These are phyloP conservation scores for Leptarthrus brevirostris DNA, from an alignment of 2,888 invertebrate genomes.

Conservation along the genomic window DNA sequence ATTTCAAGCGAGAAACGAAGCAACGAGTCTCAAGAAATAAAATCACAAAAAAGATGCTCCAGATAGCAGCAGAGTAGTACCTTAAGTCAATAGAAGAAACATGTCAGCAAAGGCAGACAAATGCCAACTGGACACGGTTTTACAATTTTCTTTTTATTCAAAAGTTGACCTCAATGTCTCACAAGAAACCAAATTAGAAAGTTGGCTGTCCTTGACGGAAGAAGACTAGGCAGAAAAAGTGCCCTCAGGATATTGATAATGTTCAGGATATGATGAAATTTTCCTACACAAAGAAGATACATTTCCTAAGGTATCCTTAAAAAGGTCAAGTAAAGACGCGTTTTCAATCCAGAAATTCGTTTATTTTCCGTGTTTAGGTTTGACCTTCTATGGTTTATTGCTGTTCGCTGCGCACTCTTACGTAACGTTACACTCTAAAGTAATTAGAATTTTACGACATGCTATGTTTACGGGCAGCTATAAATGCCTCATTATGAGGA, in stretches of 20 bases:
- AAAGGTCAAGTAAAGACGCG: neutral
- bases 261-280: no score
- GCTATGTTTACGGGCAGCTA: conserved; percentile 21
- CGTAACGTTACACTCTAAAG: conserved; percentile 13
- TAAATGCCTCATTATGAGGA: conserved; percentile 41
- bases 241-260: neutral
- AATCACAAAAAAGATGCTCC: conserved; percentile 17
- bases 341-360: neutral
- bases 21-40: neutral
- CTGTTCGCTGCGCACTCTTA: conserved; percentile 20
- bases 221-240: neutral
- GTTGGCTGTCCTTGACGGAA: conserved; percentile 9
- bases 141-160: conserved; percentile 10
- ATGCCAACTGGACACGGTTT: conserved; percentile 35
- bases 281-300: neutral
- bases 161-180: conserved; percentile 28
- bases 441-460: conserved; percentile 41
- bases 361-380: neutral
- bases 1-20: neutral
- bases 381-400: conserved; percentile 31
- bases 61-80: neutral
- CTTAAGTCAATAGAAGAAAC: neutral
- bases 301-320: neutral
- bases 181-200: conserved; percentile 33
- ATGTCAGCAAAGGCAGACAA: neutral